Evolutionary conservation across 2,113 vertebrate genomes (phyloP), one percentile per base, ranked within the genome.

Genomic region (Zosterops borbonicus): DNA sequence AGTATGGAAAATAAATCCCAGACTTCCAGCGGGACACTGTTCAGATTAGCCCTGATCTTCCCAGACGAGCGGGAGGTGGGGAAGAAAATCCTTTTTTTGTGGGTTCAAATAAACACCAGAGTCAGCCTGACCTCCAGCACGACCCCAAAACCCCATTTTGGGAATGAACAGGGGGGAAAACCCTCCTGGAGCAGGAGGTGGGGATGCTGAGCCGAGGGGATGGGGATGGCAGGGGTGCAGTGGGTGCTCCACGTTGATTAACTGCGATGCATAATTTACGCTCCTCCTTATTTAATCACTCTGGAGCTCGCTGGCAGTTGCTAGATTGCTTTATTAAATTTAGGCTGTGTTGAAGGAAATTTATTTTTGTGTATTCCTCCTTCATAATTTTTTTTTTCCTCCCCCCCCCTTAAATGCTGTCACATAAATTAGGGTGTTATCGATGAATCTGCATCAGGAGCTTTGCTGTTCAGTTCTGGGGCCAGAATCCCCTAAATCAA

Each of bases 301-400:
- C 73, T 18, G 60, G 62, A 89, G 75, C 91, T 96, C 7, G 0
- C 59, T 96, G 74, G 89, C 95, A 63, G 35, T 96, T 95, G 29
- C 83, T 83, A 94, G 64, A 93, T 97, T 97, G 95, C 80, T 90
- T 97, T 97, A 97, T 94, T 94, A 96, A 86, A 92, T 96, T 97
- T 90, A 91, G 63, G 59, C 91, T 62, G 89, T 87, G 39, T 90
- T 65, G 87, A 96, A 94, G 88, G 22, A 69, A 97, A 95, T 94
- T 96, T 95, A 90, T 96, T 94, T 91, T 80, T 86, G 60, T 80
- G 77, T 65, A 91, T 95, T 95, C 94, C 89, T 77, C 83, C 74
- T 94, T 96, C 79, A 10, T 95, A 79, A 83, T 94, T 93, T 95
- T 96, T 89, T 89, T 68, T 37, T 77, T 90, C 4, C 0, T 13